Evolutionary conservation across 1,140 invertebrate species (phyloP).

Genomic region (Calosoma granatense): DNA sequence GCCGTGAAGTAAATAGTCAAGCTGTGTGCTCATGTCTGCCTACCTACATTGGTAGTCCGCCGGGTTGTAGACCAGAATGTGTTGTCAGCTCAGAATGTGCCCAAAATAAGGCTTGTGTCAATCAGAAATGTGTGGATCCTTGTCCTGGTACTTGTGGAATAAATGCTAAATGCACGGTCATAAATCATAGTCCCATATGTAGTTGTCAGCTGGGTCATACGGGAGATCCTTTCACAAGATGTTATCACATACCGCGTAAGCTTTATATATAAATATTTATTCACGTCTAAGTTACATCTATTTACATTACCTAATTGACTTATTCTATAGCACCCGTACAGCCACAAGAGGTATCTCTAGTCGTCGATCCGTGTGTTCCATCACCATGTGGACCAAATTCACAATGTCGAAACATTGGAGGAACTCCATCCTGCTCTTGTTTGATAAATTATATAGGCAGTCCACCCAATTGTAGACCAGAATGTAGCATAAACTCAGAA

Average conservation of each 20-base stretch:
- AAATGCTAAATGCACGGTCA: slow-evolving; percentile 46
- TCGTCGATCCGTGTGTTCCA: slow-evolving; percentile 39
- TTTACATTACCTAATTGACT: not conserved
- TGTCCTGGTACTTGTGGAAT: slow-evolving; percentile 52
- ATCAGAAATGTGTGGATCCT: slow-evolving; percentile 54
- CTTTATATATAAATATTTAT: not conserved
- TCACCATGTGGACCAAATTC: slow-evolving; percentile 47
- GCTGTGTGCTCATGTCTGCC: slow-evolving; percentile 52
- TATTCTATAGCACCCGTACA: slow-evolving; percentile 27
- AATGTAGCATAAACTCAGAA: slow-evolving; percentile 47
- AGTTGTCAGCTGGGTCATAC: slow-evolving; percentile 43
- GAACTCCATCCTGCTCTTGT: slow-evolving; percentile 44
- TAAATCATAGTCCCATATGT: slow-evolving; percentile 48
- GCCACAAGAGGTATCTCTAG: slow-evolving; percentile 17
- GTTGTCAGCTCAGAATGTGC: slow-evolving; percentile 53
- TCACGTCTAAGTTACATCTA: not conserved
- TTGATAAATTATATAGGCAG: slow-evolving; percentile 41
- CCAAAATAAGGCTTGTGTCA: slow-evolving; percentile 48
- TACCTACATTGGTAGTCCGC: slow-evolving; percentile 51
- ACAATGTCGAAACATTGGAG: slow-evolving; percentile 41
- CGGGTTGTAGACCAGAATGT: slow-evolving; percentile 56
- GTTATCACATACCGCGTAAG: slow-evolving; percentile 35
- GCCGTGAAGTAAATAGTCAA: slow-evolving; percentile 38
- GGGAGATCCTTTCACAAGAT: slow-evolving; percentile 48
- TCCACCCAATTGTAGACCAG: slow-evolving; percentile 48